Conservation (phyloP, 2,113 vertebrate species). For the Corythornis cristatus region DNA sequence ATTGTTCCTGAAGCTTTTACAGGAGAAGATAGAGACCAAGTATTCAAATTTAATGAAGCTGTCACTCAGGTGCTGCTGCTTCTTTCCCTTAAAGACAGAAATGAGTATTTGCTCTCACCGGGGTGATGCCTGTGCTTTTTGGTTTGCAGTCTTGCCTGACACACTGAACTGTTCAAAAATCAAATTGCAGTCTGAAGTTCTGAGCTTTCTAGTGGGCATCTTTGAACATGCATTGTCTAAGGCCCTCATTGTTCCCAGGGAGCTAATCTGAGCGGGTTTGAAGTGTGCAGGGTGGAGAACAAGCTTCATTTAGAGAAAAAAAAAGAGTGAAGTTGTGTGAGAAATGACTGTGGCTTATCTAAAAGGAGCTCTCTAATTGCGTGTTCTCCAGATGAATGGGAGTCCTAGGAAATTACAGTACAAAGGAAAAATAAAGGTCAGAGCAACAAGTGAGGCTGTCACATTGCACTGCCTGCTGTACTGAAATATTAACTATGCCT, state of each 20-base stretch:
- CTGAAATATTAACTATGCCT: conserved; percentile 64
- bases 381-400: conserved; percentile 30
- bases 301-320: background rate
- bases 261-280: background rate
- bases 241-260: background rate
- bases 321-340: background rate
- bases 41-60: conserved; percentile 53
- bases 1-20: conserved; percentile 33
- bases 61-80: conserved; percentile 8
- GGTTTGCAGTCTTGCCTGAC: background rate
- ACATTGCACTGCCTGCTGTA: background rate
- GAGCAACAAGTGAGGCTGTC: conserved; percentile 45
- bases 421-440: conserved; percentile 54
- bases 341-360: conserved; percentile 12
- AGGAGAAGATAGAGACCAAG: conserved; percentile 2
- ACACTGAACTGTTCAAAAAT: background rate
- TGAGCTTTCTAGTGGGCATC: background rate
- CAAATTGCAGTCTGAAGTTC: background rate
- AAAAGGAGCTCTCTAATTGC: conserved; percentile 39
- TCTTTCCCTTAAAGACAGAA: background rate
- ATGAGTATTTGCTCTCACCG: background rate
- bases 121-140: background rate
- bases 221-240: background rate
- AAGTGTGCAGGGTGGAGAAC: background rate
- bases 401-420: conserved; percentile 32